Percentiles rank a stretch among this genome's conserved stretches.
Conservation (phyloP, 2,797 vertebrate genomes). For the Anniella stebbinsi region DNA sequence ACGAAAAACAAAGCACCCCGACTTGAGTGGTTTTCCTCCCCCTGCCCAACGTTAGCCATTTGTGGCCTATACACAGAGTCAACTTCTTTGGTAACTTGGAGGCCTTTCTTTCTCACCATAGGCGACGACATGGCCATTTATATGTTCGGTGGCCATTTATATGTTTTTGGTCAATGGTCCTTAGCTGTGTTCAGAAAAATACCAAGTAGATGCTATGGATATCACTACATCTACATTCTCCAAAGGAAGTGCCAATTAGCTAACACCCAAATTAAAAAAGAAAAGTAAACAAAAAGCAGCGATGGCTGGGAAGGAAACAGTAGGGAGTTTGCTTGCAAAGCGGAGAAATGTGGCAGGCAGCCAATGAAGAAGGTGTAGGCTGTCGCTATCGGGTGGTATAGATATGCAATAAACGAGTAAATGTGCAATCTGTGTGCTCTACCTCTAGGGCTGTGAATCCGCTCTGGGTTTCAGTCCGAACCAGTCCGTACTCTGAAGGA, state of each 20-base stretch:
- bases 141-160: neutral
- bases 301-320: slow-evolving; percentile 2
- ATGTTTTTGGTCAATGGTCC: neutral
- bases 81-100: no score
- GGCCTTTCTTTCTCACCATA: neutral
- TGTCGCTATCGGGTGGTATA: no score
- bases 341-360: neutral
- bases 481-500: no score
- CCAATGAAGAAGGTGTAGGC: neutral
- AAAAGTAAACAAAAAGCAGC: neutral
- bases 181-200: neutral
- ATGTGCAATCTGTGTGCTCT: neutral
- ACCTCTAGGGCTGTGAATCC: neutral
- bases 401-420: no score
- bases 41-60: no score
- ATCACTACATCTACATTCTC: slow-evolving; percentile 15
- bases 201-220: neutral
- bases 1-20: no score
- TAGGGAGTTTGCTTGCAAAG: neutral
- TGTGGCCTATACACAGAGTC: no score
- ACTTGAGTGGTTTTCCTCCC: no score
- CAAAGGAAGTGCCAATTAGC: neutral
- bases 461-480: no score
- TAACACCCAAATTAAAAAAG: slow-evolving; percentile 8
- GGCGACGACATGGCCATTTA: no score